phyloP scores from a whole-genome alignment of 2,888 invertebrate genomes.

The Brassicogethes aeneus region DNA sequence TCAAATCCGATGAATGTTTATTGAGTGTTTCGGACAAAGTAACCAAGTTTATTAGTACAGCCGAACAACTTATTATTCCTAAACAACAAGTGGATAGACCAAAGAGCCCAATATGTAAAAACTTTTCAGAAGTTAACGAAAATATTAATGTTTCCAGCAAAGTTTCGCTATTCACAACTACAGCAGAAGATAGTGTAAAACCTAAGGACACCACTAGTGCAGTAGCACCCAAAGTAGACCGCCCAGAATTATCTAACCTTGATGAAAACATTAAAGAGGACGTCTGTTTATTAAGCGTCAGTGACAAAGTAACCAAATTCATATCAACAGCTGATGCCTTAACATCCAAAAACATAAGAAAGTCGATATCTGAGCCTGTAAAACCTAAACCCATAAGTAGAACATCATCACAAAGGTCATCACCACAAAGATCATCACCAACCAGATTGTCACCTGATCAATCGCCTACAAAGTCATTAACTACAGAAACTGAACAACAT shows the following conservation, averaged over 20 bases:
- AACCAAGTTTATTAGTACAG: slow-evolving; percentile 52
- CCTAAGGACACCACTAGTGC: slow-evolving; percentile 12
- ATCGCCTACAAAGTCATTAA: slow-evolving; percentile 18
- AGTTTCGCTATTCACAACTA: slow-evolving; percentile 40
- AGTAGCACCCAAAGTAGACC: slow-evolving; percentile 17
- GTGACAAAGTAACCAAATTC: slow-evolving; percentile 57
- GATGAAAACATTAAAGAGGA: slow-evolving; percentile 40
- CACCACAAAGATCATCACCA: slow-evolving; percentile 16
- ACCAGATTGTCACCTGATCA: slow-evolving; percentile 9
- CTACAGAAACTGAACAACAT: slow-evolving; percentile 22
- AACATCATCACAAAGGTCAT: slow-evolving; percentile 7
- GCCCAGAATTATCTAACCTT: slow-evolving; percentile 21
- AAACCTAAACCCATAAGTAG: slow-evolving; percentile 8
- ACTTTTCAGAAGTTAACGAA: slow-evolving; percentile 28
- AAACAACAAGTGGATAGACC: slow-evolving; percentile 26
- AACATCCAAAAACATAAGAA: slow-evolving; percentile 30
- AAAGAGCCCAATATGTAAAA: slow-evolving; percentile 30
- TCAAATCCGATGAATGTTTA: slow-evolving; percentile 54
- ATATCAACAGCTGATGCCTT: slow-evolving; percentile 52
- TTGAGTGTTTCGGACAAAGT: slow-evolving; percentile 63
- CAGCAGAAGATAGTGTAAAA: slow-evolving; percentile 18
- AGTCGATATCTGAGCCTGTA: slow-evolving; percentile 11
- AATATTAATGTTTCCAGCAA: slow-evolving; percentile 46
- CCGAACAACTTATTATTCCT: slow-evolving; percentile 35
- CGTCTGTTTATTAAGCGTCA: slow-evolving; percentile 51